Evolutionary conservation across 2,888 invertebrate genomes (phyloP).

Genomic region (Dryadula phaetusa): DNA sequence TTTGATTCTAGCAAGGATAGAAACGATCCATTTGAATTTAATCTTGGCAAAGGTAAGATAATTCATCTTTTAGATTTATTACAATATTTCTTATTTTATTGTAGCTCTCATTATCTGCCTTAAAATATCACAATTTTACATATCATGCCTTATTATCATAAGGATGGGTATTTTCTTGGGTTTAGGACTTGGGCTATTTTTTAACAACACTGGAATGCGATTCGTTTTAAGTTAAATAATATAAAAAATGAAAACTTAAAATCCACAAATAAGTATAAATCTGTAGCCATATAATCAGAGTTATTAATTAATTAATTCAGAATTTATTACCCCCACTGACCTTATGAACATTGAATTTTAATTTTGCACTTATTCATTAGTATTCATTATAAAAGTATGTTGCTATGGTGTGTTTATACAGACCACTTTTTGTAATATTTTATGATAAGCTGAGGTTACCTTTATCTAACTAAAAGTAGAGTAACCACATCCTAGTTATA

Average conservation of each 20-base stretch:
- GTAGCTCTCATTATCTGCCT: background rate
- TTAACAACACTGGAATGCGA: too few species aligned
- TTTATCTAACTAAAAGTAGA: background rate
- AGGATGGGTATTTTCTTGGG: too few species aligned
- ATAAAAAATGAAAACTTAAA: too few species aligned
- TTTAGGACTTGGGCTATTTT: too few species aligned
- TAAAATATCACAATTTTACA: too few species aligned
- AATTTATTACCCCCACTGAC: background rate
- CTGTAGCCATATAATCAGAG: too few species aligned
- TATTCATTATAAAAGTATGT: background rate
- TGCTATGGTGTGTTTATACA: background rate
- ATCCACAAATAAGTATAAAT: too few species aligned
- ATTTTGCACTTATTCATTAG: background rate
- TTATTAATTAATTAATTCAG: background rate
- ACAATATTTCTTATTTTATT: too few species aligned
- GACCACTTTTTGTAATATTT: background rate
- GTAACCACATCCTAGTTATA: conserved; percentile 9
- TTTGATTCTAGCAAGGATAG: conserved; percentile 96
- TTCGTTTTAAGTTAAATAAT: background rate
- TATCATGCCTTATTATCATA: too few species aligned
- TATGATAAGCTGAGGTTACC: background rate
- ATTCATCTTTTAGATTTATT: background rate
- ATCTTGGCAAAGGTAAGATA: conserved; percentile 90
- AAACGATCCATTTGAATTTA: conserved; percentile 93
- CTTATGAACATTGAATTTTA: conserved; percentile 1